Percentiles rank a stretch among this genome's conserved stretches.
These are phyloP conservation scores for Zosterops borbonicus DNA, from an alignment of 2,113 vertebrate species.

Conservation along the genomic window DNA sequence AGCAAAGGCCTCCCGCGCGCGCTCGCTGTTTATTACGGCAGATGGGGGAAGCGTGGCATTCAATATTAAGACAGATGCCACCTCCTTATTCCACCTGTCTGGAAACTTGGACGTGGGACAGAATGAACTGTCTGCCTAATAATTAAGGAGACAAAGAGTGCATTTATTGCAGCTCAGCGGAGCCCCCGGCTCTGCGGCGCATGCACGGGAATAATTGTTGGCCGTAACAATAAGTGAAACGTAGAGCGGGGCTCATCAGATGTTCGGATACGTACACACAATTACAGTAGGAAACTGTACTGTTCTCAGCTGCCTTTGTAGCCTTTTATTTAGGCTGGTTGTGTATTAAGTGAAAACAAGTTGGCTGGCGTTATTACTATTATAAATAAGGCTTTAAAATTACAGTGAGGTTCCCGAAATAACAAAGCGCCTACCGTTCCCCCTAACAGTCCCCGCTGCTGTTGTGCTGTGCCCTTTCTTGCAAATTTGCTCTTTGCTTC, in stretches of 20 bases:
- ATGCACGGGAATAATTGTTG: constrained; percentile 71
- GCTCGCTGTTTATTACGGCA: constrained; percentile 76
- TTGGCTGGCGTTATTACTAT: constrained; percentile 67
- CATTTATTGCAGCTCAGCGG: constrained; percentile 74
- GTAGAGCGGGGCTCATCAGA: constrained; percentile 60
- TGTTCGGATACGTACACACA: constrained; percentile 28
- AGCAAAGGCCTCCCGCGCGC: constrained; percentile 39
- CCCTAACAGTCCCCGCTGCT: constrained; percentile 60
- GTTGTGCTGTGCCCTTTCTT: constrained; percentile 67
- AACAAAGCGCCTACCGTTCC: constrained; percentile 61
- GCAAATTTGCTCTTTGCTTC: constrained; percentile 73
- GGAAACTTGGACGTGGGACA: constrained; percentile 85
- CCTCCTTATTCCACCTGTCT: constrained; percentile 87
- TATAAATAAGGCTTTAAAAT: constrained; percentile 67
- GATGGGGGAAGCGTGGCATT: constrained; percentile 88
- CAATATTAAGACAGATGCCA: constrained; percentile 88
- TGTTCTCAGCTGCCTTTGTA: constrained; percentile 63
- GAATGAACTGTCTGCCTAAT: constrained; percentile 82
- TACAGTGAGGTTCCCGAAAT: constrained; percentile 68
- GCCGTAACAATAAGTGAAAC: constrained; percentile 62
- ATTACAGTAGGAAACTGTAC: constrained; percentile 52
- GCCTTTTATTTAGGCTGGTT: constrained; percentile 64
- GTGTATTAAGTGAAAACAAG: constrained; percentile 59
- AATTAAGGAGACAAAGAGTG: constrained; percentile 77
- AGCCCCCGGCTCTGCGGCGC: constrained; percentile 62